Evolutionary conservation across 2,113 vertebrate genomes (phyloP).

Genomic region (Synchiropus splendidus): DNA sequence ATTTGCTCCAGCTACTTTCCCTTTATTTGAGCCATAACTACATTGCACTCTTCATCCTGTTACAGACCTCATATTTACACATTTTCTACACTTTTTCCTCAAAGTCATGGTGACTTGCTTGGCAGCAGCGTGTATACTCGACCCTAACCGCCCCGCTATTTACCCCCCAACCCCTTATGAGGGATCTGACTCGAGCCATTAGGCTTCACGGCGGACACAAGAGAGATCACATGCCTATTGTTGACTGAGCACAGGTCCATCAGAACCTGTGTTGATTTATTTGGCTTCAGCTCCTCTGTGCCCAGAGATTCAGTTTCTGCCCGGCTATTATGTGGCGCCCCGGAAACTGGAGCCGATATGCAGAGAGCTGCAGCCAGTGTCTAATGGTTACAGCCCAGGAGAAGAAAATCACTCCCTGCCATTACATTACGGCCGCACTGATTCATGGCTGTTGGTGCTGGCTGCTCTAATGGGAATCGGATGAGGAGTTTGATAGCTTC

Average conservation of each 20-base stretch:
- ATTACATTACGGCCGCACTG: constrained; percentile 68
- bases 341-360: constrained; percentile 56
- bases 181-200: constrained; percentile 3
- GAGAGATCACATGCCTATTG: constrained; percentile 36
- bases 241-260: constrained; percentile 31
- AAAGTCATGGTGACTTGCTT: too few species aligned
- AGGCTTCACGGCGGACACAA: constrained; percentile 8
- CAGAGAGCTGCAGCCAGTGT: constrained; percentile 44
- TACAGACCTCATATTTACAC: too few species aligned
- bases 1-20: too few species aligned
- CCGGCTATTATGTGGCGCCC: constrained; percentile 61
- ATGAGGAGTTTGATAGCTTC: constrained; percentile 48
- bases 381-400: constrained; percentile 70
- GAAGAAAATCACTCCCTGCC: constrained; percentile 65
- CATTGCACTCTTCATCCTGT: too few species aligned
- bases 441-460: constrained; percentile 61
- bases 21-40: too few species aligned
- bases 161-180: too few species aligned
- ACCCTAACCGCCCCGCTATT: too few species aligned
- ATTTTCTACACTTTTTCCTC: too few species aligned
- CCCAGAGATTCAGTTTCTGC: constrained; percentile 59
- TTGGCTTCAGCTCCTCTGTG: constrained; percentile 33
- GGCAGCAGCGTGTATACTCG: too few species aligned
- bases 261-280: constrained; percentile 47
- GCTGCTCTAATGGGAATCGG: constrained; percentile 56